Conservation (phyloP, 2,797 vertebrate genomes). For the Rhynchonycteris naso region DNA sequence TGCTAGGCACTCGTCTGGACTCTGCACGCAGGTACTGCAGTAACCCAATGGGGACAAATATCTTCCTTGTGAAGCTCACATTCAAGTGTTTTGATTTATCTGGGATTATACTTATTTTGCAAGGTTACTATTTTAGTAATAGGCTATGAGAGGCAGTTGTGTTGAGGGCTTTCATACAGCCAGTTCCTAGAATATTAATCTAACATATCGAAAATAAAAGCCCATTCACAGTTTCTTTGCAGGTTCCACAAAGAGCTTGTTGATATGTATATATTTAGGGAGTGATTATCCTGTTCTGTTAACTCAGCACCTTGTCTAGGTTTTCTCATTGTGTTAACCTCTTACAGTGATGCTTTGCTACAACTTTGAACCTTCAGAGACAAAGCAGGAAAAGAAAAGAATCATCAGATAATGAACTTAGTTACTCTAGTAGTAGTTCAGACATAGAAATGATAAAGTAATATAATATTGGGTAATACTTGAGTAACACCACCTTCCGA, state of each 20-base stretch:
- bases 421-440: neutral
- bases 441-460: neutral
- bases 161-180: neutral
- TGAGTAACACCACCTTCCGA: neutral
- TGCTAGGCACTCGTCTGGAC: neutral
- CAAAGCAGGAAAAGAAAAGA: slow-evolving; percentile 37
- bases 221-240: neutral
- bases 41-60: neutral
- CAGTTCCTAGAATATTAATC: neutral
- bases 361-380: slow-evolving; percentile 14
- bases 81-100: neutral
- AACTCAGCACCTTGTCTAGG: neutral
- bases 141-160: neutral
- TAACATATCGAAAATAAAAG: slow-evolving; percentile 29
- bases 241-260: neutral
- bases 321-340: neutral
- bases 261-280: neutral
- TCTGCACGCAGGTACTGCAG: neutral
- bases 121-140: neutral
- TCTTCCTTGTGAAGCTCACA: neutral
- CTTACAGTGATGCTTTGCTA: neutral
- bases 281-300: neutral
- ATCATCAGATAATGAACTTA: slow-evolving; percentile 10
- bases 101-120: neutral
- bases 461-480: slow-evolving; percentile 41